Conservation (phyloP, 1,140 invertebrate species). For the Bacillus rossius region DNA sequence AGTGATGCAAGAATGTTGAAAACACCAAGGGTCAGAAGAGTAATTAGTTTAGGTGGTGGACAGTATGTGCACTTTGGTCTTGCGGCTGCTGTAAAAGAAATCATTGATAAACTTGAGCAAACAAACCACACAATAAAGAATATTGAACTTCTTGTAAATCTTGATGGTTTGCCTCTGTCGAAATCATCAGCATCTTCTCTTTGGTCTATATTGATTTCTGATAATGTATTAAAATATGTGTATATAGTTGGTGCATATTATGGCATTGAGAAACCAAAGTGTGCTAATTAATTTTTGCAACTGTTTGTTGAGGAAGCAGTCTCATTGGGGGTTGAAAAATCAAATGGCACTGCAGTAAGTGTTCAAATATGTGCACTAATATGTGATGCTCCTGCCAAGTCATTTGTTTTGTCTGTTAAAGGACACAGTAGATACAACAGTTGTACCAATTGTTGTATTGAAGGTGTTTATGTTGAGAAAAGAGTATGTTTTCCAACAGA, state of each 20-base stretch:
- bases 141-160: slow-evolving; percentile 22
- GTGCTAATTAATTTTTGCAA: slow-evolving; percentile 18
- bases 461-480: slow-evolving; percentile 17
- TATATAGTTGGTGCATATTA: slow-evolving; percentile 24
- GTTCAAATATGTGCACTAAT: slow-evolving; percentile 21
- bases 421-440: slow-evolving; percentile 11
- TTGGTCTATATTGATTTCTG: slow-evolving; percentile 25
- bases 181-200: slow-evolving; percentile 14
- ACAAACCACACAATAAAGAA: neutral
- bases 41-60: slow-evolving; percentile 12
- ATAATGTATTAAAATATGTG: slow-evolving; percentile 11
- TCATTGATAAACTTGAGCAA: neutral
- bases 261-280: slow-evolving; percentile 20
- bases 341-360: slow-evolving; percentile 9
- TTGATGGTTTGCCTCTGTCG: slow-evolving; percentile 26
- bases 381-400: slow-evolving; percentile 25
- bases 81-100: slow-evolving; percentile 6
- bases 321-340: slow-evolving; percentile 15
- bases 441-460: slow-evolving; percentile 24
- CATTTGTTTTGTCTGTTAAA: slow-evolving; percentile 23
- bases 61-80: slow-evolving; percentile 21
- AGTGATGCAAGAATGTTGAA: slow-evolving; percentile 13
- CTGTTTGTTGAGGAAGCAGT: slow-evolving; percentile 23
- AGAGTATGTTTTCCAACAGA: slow-evolving; percentile 16
- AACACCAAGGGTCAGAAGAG: slow-evolving; percentile 9